phyloP scores from a whole-genome alignment of 2,888 invertebrate species.

The Tineola bisselliella region DNA sequence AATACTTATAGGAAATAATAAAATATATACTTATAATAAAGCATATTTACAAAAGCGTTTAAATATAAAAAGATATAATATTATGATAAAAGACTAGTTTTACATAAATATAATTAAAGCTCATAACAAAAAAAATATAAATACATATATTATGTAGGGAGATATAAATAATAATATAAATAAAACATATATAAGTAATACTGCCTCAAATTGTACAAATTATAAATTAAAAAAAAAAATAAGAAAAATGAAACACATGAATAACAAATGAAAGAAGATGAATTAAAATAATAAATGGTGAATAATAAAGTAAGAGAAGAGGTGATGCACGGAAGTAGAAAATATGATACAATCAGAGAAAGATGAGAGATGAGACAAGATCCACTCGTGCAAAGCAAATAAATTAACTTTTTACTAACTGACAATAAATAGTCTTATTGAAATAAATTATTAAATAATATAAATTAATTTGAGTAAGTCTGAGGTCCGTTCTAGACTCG shows the following conservation, averaged over 20 bases:
- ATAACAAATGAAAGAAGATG: slow-evolving; percentile 39
- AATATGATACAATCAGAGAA: slow-evolving; percentile 9
- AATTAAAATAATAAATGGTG: neutral
- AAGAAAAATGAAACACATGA: no score
- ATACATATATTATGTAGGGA: slow-evolving; percentile 31
- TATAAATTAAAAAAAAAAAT: slow-evolving; percentile 25
- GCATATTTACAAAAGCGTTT: slow-evolving; percentile 57
- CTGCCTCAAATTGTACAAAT: slow-evolving; percentile 17
- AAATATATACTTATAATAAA: slow-evolving; percentile 29
- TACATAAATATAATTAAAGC: slow-evolving; percentile 8
- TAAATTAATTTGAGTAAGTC: slow-evolving; percentile 40
- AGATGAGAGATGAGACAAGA: slow-evolving; percentile 37
- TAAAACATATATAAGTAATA: slow-evolving; percentile 19
- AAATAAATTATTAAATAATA: slow-evolving; percentile 58
- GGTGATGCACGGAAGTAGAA: slow-evolving; percentile 33
- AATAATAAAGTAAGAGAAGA: slow-evolving; percentile 13
- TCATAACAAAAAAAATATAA: slow-evolving; percentile 17
- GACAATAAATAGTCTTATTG: slow-evolving; percentile 30
- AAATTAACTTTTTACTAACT: slow-evolving; percentile 16
- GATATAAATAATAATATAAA: slow-evolving; percentile 27
- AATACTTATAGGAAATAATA: no score
- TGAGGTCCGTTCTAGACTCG: slow-evolving; percentile 45
- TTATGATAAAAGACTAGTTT: slow-evolving; percentile 3
- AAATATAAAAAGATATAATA: slow-evolving; percentile 14
- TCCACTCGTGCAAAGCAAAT: slow-evolving; percentile 31